Percentiles rank a stretch among this genome's conserved stretches.
These are phyloP conservation scores for Sebastes diploproa DNA, from an alignment of 2,797 vertebrate genomes.

Conservation along the genomic window DNA sequence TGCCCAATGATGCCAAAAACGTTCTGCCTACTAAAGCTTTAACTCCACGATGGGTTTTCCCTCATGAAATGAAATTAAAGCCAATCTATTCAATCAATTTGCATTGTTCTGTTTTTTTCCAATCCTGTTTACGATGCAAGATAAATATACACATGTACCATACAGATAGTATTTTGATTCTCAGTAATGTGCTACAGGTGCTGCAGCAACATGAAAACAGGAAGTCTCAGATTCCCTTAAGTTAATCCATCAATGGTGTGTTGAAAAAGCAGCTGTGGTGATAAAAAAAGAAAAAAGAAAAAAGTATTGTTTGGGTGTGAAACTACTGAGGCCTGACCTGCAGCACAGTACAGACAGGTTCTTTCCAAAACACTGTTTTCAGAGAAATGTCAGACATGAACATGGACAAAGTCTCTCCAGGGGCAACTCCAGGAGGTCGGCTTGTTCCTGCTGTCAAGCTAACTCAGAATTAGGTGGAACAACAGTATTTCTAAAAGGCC, in stretches of 20 bases:
- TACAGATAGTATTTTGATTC: slow-evolving; percentile 1
- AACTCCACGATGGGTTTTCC: not conserved
- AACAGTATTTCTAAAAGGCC: not conserved
- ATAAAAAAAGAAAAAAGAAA: slow-evolving; percentile 13
- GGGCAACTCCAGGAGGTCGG: slow-evolving; percentile 19
- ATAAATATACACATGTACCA: not conserved
- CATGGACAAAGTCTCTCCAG: slow-evolving; percentile 24
- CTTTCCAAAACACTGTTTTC: slow-evolving; percentile 36
- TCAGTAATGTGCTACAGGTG: not conserved
- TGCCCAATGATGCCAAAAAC: too few species aligned
- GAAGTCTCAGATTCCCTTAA: slow-evolving; percentile 57
- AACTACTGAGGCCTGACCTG: slow-evolving; percentile 45
- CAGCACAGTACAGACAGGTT: slow-evolving; percentile 21
- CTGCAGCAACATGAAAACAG: slow-evolving; percentile 59
- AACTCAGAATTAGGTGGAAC: not conserved
- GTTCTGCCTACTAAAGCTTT: too few species aligned
- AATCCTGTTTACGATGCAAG: not conserved
- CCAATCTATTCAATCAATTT: not conserved
- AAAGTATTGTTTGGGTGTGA: slow-evolving; percentile 52
- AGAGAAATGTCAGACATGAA: slow-evolving; percentile 18
- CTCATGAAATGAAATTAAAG: not conserved
- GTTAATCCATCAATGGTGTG: slow-evolving; percentile 11
- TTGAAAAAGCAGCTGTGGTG: slow-evolving; percentile 33
- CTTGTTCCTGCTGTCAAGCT: slow-evolving; percentile 21
- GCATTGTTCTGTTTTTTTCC: not conserved